A percentile compares a stretch with the other conserved stretches of the same genome.
phyloP scores from a whole-genome alignment of 2,888 invertebrate species.

The Ectropis crepuscularia region DNA sequence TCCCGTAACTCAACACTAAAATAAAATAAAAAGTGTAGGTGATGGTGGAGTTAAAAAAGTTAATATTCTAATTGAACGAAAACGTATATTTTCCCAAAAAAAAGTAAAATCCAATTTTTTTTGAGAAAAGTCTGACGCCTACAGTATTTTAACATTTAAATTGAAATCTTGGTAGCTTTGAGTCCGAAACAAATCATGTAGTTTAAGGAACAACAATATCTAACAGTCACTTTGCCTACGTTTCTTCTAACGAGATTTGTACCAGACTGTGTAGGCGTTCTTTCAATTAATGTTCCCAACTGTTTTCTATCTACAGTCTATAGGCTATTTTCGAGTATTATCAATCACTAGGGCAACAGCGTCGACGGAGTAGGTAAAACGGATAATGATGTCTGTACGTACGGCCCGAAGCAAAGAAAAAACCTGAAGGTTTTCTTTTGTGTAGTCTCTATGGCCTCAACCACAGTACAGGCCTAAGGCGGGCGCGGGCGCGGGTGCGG shows the following conservation, averaged over 20 bases:
- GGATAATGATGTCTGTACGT: neutral
- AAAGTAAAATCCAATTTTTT: neutral
- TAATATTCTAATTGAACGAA: no score
- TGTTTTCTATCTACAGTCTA: slow-evolving; percentile 9
- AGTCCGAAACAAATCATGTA: neutral
- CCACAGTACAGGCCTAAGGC: no score
- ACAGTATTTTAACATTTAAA: no score
- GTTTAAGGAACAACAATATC: neutral
- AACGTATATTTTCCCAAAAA: neutral
- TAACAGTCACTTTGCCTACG: neutral
- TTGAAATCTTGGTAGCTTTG: neutral
- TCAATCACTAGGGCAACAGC: slow-evolving; percentile 8
- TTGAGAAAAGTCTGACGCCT: no score
- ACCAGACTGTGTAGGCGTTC: slow-evolving; percentile 13
- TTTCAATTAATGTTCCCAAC: slow-evolving; percentile 8
- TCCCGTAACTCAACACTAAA: no score
- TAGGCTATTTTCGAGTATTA: neutral
- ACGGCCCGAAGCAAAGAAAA: neutral
- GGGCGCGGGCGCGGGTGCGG: no score
- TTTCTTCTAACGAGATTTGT: slow-evolving; percentile 4
- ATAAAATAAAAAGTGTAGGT: no score
- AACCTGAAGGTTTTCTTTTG: neutral
- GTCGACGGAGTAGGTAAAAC: slow-evolving; percentile 2
- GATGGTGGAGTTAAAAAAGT: no score
- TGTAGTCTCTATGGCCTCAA: neutral